Evolutionary conservation across 2,888 invertebrate genomes (phyloP).

Genomic region (Chrysina gloriosa): DNA sequence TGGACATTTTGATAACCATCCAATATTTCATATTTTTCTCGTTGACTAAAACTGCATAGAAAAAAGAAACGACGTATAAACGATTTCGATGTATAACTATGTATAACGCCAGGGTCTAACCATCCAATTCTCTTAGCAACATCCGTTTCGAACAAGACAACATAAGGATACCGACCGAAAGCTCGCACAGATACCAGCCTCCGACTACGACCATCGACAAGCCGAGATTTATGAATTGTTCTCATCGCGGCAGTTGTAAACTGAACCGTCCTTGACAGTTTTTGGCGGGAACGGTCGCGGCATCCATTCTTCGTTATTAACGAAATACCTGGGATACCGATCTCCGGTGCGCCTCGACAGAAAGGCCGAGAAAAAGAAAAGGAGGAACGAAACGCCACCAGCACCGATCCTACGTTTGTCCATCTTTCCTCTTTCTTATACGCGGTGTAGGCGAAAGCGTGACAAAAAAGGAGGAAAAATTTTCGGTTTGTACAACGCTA

Average conservation of each 20-base stretch:
- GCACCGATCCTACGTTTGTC: conserved; percentile 16
- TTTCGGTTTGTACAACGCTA: conserved; percentile 24
- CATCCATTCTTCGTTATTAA: conserved; percentile 45
- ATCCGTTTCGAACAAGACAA: conserved; percentile 10
- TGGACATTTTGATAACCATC: no score
- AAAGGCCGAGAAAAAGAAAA: conserved; percentile 24
- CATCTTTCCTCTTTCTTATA: conserved; percentile 21
- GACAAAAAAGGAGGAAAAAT: conserved; percentile 17
- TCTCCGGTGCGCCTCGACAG: conserved; percentile 27
- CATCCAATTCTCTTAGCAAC: conserved; percentile 10
- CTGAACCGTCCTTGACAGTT: conserved; percentile 44
- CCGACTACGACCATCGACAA: conserved; percentile 38
- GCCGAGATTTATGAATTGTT: conserved; percentile 39
- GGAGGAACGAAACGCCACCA: conserved; percentile 25
- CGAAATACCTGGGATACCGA: conserved; percentile 40
- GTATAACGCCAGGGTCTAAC: background rate
- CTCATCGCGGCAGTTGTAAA: conserved; percentile 31
- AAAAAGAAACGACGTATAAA: no score
- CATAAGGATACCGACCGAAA: conserved; percentile 38
- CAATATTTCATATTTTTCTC: no score
- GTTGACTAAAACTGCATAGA: no score
- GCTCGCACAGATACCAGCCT: conserved; percentile 39
- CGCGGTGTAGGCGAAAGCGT: conserved; percentile 15
- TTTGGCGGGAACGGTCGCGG: conserved; percentile 46
- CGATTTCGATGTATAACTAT: background rate